These are phyloP conservation scores for Drosophila mettleri DNA, from an alignment of 2,888 invertebrate genomes.

Conservation along the genomic window DNA sequence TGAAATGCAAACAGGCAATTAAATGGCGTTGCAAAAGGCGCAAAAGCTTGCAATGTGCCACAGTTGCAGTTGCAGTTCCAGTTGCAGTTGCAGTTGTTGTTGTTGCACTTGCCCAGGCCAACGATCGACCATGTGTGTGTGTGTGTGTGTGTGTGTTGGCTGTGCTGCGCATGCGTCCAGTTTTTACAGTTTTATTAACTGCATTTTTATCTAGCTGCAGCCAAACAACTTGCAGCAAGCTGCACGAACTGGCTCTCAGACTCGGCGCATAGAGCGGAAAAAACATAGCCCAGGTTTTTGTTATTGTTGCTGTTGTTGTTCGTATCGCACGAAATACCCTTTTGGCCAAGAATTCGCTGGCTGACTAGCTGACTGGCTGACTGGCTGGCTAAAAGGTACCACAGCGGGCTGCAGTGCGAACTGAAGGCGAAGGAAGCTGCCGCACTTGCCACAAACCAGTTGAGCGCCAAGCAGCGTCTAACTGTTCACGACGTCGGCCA, in stretches of 20 bases:
- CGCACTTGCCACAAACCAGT: conserved; percentile 70
- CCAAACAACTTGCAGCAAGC: conserved; percentile 64
- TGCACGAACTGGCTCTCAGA: conserved; percentile 79
- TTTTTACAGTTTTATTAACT: conserved; percentile 84
- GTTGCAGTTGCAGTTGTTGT: conserved; percentile 48
- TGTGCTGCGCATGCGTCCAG: conserved; percentile 83
- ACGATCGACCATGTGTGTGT: conserved; percentile 10
- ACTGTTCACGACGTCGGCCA: conserved; percentile 62
- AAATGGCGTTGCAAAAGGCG: conserved; percentile 78
- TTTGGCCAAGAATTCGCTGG: conserved; percentile 75
- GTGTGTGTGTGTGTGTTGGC: conserved; percentile 28
- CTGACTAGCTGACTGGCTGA: conserved; percentile 18
- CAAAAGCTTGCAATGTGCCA: conserved; percentile 49
- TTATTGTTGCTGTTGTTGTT: conserved; percentile 33
- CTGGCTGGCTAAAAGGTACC: conserved; percentile 57
- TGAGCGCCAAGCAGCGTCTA: conserved; percentile 65
- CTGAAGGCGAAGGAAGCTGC: conserved; percentile 66
- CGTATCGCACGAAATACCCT: conserved; percentile 78
- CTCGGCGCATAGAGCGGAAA: conserved; percentile 69
- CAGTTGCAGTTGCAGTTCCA: conserved; percentile 48
- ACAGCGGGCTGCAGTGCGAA: conserved; percentile 20
- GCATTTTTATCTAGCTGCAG: conserved; percentile 78
- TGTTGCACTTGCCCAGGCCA: conserved; percentile 70
- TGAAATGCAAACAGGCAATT: conserved; percentile 80
- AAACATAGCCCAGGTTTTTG: conserved; percentile 59